Base-by-base conservation (phyloP, 2,797 vertebrate species). In the Spinus pinus region DNA sequence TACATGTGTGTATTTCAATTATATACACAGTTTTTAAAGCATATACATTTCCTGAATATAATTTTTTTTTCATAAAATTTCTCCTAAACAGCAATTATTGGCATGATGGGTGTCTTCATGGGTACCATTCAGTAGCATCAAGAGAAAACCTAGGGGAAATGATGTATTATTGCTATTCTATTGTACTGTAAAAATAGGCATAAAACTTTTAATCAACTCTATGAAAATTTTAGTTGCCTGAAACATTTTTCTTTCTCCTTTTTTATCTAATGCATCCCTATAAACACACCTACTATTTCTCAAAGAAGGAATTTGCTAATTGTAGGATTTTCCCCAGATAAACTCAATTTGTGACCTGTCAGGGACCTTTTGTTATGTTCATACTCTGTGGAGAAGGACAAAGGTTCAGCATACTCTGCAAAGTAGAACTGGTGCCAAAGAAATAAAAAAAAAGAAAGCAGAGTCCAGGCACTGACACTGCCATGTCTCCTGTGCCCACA, bases 11-110 rank as follows among this genome's bases (percentile, higher is more conserved):
- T 6, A 37, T 69, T 94, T 78, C 57, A 90, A 69, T 81, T 50
- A 50, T 5, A 60, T 10, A 31, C 2, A 14, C 2, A 0, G 2
- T 2, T 58, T 65, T 56, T 0, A 62, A 50, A 41, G 8, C 2
- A 62, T 50, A 35, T 15, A n/a, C 0, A 13, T 61, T 82, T 93
- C 60, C 14, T 92, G 56, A 57, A 57, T 20, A 39, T 23, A 30
- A 17, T 22, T 51, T 69, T 69, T 72, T 70, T 71, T 60, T 41
- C 21, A 67, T 9, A 28, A 28, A 33, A 33, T 62, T 86, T 73
- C 3, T 88, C n/a, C 30, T 47, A 51, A 79, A 75, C 11, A 0
- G 2, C 37, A 65, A 14, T 70, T 72, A 62, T 21, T 51, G 6
- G 27, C 47, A 90, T 28, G 17, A 61, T 37, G 5, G 17, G 12